Base-by-base conservation (phyloP, 1,140 invertebrate genomes). In the Rhopalosiphum padi region DNA sequence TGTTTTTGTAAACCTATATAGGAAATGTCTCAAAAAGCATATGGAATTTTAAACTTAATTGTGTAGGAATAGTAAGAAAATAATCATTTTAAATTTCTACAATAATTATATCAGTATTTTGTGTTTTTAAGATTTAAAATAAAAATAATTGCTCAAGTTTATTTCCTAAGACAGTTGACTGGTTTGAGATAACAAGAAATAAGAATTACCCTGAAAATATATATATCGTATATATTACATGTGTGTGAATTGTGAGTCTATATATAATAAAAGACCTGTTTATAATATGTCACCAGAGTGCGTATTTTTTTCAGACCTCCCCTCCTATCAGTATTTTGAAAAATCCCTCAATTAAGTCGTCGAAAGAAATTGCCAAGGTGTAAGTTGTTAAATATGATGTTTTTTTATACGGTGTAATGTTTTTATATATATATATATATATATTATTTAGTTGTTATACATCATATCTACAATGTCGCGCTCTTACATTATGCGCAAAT, bases 391-490 rank as follows among this genome's bases (percentile, higher is more conserved):
- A n/a, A 68, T 35, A 77, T n/a, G 4, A 77, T n/a, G 4, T n/a
- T 77, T 77, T 4, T n/a, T 4, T n/a, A n/a, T n/a, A n/a, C 21
- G 48, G 48, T 51, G 18, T 18, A 51, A 15, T 4, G 30, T 41
- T 41, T n/a, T n/a, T 68, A n/a, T 4, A 0, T 1, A 0, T 30
- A 60, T n/a, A 68, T 68, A n/a, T 4, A 0, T 1, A 0, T 30
- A 60, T 60, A 30, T n/a, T 68, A 68, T 68, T 68, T n/a, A 0
- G 60, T n/a, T 18, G 11, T n/a, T 68, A 15, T n/a, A 30, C 11
- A 68, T 68, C 30, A 68, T 18, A 68, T 30, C 15, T 11, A n/a
- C 3, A n/a, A 68, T 68, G 8, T 68, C 11, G 60, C 60, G 22
- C 60, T 30, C 25, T 68, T 11, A 30, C 60, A 15, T 30, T 68